Evolutionary conservation across 1,140 invertebrate genomes (phyloP), one percentile per base, ranked within the genome.

Genomic region (Plodia interpunctella): DNA sequence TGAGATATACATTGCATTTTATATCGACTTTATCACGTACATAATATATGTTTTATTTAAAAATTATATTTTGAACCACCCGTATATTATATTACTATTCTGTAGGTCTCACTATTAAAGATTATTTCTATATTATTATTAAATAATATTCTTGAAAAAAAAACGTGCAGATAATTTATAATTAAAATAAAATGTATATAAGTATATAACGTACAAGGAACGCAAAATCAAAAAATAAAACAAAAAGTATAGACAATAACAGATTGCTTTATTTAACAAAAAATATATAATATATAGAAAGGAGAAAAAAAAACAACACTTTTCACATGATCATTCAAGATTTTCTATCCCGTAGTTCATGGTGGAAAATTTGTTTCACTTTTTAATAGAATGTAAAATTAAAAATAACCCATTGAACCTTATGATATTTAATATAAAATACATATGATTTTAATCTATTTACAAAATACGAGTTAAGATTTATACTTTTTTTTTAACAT

Each of bases 221-320:
- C 20, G 55, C 63, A 74, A 79, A 65, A 70, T 70, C 60, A 80
- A 32, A 32, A 82, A 86, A 84, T 80, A 83, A 85, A 85, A 85
- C 80, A 73, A 83, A 83, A 81, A 70, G 70, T 76, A 75, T 85
- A 83, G 80, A 85, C 83, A 85, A 88, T 88, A 88, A 88, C 85
- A 88, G 83, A 83, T 86, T 88, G 85, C 83, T 88, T 88, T 88
- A 88, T 88, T 87, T 88, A 88, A 88, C 85, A 88, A 88, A 88
- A 88, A 88, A 88, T 88, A 88, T 88, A 88, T 86, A 86, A 83
- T 88, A 88, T 85, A 88, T 85, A 86, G 73, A 88, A 88, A 8
- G 30, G 30, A 81, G 72, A 71, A 72, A 79, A 69, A 65, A 70
- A 86, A 86, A 88, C 81, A 86, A 83, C 62, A 77, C 80, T 83